These are phyloP conservation scores for Amiota communis DNA, from an alignment of 2,888 invertebrate genomes.

Conservation along the genomic window DNA sequence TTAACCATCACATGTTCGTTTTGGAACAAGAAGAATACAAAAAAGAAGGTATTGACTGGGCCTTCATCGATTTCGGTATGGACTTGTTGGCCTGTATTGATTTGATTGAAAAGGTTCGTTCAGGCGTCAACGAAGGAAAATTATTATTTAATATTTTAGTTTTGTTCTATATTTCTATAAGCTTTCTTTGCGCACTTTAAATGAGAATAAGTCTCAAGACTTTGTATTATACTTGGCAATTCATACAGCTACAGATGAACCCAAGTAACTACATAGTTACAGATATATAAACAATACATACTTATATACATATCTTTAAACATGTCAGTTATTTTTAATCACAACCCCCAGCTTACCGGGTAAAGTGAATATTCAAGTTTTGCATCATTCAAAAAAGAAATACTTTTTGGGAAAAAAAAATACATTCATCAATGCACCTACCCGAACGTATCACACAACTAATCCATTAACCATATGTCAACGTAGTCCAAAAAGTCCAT, in stretches of 20 bases:
- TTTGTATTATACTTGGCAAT: constrained; percentile 9
- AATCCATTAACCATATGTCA: constrained; percentile 28
- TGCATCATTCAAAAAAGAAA: not conserved
- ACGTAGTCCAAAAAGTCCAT: constrained; percentile 24
- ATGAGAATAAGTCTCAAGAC: too few relatives aligned
- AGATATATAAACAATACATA: not conserved
- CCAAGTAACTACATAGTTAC: constrained; percentile 11
- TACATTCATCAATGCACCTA: constrained; percentile 29
- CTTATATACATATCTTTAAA: not conserved
- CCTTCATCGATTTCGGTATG: constrained; percentile 99
- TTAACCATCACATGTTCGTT: constrained; percentile 99
- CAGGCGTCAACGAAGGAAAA: not conserved
- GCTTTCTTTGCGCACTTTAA: not conserved
- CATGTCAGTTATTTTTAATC: not conserved
- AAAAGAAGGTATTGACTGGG: constrained; percentile 97
- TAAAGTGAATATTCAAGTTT: not conserved
- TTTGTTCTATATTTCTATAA: not conserved
- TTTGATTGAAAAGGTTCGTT: constrained; percentile 93
- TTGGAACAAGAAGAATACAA: constrained; percentile 99
- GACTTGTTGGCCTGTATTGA: constrained; percentile 99
- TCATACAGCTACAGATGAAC: constrained; percentile 19
- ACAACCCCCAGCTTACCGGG: constrained; percentile 38
- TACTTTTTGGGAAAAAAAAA: too few relatives aligned
- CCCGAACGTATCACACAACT: constrained; percentile 49
- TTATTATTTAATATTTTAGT: not conserved